A percentile compares a stretch with the other conserved stretches of the same genome.
Evolutionary conservation across 2,113 vertebrate species (phyloP).

Genomic region (Globicephala melas): DNA sequence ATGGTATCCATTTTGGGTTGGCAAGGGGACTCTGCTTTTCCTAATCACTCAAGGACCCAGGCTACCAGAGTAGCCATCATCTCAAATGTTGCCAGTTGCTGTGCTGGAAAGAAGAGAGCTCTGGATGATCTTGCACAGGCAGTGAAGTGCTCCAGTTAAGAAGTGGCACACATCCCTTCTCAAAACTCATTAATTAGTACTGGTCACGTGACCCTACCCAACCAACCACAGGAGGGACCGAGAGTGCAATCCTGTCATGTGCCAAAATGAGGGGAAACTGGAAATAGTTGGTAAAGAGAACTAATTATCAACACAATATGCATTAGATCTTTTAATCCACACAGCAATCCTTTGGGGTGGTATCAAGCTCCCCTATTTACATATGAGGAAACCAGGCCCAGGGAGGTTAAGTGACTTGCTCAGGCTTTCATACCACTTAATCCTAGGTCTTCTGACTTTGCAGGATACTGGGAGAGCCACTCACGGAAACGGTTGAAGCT

Average conservation of each 20-base stretch:
- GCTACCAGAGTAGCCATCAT: background rate
- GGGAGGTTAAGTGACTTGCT: background rate
- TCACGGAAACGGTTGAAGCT: background rate
- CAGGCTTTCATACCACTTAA: background rate
- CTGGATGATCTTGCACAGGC: background rate
- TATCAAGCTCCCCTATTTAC: background rate
- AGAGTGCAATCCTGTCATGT: background rate
- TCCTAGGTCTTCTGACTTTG: background rate
- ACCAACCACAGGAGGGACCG: background rate
- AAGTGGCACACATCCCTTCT: background rate
- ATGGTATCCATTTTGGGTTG: background rate
- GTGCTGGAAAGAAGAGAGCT: background rate
- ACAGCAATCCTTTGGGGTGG: background rate
- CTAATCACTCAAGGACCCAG: background rate
- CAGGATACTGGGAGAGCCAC: background rate
- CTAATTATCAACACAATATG: background rate
- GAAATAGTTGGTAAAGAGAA: background rate
- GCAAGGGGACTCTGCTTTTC: background rate
- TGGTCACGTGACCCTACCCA: background rate
- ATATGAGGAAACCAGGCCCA: background rate
- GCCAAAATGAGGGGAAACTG: background rate
- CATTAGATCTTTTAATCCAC: background rate
- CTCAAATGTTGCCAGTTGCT: background rate
- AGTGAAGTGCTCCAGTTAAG: background rate
- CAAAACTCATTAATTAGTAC: background rate